Percentiles rank a stretch among this genome's conserved stretches.
phyloP scores from a whole-genome alignment of 2,888 invertebrate genomes.

The Cinara cedri region DNA sequence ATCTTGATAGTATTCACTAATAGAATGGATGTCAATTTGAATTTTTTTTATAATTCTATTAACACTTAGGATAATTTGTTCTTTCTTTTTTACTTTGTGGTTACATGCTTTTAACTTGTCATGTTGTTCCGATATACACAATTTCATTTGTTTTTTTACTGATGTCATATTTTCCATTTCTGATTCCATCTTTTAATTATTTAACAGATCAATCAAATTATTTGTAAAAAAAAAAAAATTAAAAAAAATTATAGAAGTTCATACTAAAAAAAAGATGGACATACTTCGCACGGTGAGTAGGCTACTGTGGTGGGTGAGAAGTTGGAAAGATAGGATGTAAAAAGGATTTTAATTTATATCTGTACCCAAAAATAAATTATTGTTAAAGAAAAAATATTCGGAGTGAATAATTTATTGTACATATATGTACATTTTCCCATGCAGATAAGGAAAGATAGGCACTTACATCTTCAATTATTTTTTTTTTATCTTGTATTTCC shows the following conservation, averaged over 20 bases:
- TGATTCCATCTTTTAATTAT: conserved; percentile 36
- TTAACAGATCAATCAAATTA: too few species aligned
- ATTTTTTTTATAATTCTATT: conserved; percentile 47
- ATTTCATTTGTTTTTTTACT: conserved; percentile 36
- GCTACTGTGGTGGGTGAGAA: too few species aligned
- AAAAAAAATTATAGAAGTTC: too few species aligned
- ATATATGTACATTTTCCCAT: too few species aligned
- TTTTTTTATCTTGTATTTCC: conserved; percentile 49
- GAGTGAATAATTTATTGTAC: too few species aligned
- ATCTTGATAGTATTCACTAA: conserved; percentile 53
- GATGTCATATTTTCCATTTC: conserved; percentile 46
- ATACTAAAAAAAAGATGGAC: too few species aligned
- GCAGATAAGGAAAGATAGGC: conserved; percentile 12
- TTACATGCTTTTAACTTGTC: conserved; percentile 53
- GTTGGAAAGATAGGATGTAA: too few species aligned
- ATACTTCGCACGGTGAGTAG: too few species aligned
- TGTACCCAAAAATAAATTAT: too few species aligned
- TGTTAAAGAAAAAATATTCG: too few species aligned
- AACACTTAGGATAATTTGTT: conserved; percentile 4
- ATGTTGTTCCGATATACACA: conserved; percentile 28
- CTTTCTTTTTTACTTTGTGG: conserved; percentile 36
- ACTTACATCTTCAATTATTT: conserved; percentile 38
- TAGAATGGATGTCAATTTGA: conserved; percentile 39
- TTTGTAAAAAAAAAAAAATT: too few species aligned
- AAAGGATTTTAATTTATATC: too few species aligned